Base-by-base conservation (phyloP, 2,113 vertebrate genomes). In the Taurulus bubalis region DNA sequence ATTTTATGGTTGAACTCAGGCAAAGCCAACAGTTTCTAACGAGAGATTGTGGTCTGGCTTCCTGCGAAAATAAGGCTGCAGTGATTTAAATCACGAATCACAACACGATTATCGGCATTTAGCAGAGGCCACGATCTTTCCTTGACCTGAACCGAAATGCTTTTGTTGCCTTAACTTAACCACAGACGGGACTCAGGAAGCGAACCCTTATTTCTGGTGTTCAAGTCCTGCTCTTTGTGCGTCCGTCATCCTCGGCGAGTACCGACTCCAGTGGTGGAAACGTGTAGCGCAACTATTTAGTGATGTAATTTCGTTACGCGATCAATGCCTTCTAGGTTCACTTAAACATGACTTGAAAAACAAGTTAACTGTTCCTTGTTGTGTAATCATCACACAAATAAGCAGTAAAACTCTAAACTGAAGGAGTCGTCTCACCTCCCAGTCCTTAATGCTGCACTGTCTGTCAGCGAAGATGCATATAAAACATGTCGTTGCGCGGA, bases 321-420 rank as follows among this genome's bases (percentile, higher is more conserved):
- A 53, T 34, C 28, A 51, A 0, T 15, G 38, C 38, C 24, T 58
- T 24, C 26, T 4, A 30, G 1, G 3, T 60, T 8, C 14, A 26
- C 18, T 47, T 34, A 34, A 59, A 30, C 26, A 26, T 45, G 70
- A 32, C 71, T 63, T 36, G 12, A 47, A 62, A 47, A 26, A 40
- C 14, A 38, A 73, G 36, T 24, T 6, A 18, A 56, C 15, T n/a
- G 30, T 30, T 56, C 11, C 18, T 58, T 1, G 6, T 22, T 49
- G n/a, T 65, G 24, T 58, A 18, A 51, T 80, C 30, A 60, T 49
- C 30, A 18, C 53, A 30, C 26, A 51, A 75, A 30, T n/a, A 51
- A 51, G 40, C 32, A 40, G 40, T n/a, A 30, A 6, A 62, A 32
- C 64, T 63, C 67, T 8, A 38, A 38, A 16, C 45, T 63, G n/a